Evolutionary conservation across 2,113 vertebrate species (phyloP), one percentile per base, ranked within the genome.

Genomic region (Gnathonemus longibarbis): DNA sequence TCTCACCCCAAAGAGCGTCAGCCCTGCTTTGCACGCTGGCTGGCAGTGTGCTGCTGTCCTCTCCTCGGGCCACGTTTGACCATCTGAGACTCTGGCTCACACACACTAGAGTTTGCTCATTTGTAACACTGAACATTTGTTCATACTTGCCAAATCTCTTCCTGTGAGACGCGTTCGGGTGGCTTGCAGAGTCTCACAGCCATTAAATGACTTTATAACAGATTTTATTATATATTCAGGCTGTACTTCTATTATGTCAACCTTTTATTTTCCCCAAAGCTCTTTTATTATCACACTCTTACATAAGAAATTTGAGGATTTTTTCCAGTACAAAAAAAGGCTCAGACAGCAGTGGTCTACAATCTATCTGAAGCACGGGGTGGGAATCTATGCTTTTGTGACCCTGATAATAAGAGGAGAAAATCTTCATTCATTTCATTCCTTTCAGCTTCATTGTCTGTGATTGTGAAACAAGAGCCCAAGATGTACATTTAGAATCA

Each of bases 31-130:
- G 92, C 91, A 89, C 91, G 92, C 87, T 89, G 89, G 84, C 90
- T 93, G 93, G 92, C 93, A 93, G 80, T 90, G 90, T 86, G 86
- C 80, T 92, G 83, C 42, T 88, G 52, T 88, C 90, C 88, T 85
- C 56, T 91, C 92, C 92, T 91, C 91, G 87, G 92, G 92, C 94
- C 91, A 91, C 56, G 74, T 92, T 94, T 94, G 93, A 91, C 93
- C 93, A 94, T 94, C 93, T 93, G 92, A 93, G 89, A 52, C 77
- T 58, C 42, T 46, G 70, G 89, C 77, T 39, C 89, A 66, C 62
- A 53, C 48, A 53, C 24, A 11, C 85, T 50, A 19, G 13, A 35
- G 35, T 39, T 62, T 42, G 45, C 31, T 31, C 70, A 50, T 27
- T 5, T 24, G n/a, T 48, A 62, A 90, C 66, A 48, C 48, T 42